These are phyloP conservation scores for Epistrophella euchroma DNA, from an alignment of 2,888 invertebrate species.

Conservation along the genomic window DNA sequence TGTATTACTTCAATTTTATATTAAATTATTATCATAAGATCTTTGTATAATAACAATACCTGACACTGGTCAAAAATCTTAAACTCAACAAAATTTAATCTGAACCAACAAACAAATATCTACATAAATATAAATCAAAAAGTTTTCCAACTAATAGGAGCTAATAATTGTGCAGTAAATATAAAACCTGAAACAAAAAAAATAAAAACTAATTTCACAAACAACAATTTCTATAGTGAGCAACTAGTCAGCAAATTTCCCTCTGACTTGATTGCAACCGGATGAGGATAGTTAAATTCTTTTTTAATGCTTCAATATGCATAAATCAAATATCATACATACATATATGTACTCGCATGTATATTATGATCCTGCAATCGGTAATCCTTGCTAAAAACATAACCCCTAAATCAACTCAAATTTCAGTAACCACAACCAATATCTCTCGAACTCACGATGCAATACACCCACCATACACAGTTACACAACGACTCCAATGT, in stretches of 20 bases:
- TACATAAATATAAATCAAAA: background rate
- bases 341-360: background rate
- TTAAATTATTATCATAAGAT: too few species aligned
- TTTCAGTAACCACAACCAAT: constrained; percentile 25
- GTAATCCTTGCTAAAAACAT: constrained; percentile 69
- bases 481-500: constrained; percentile 11
- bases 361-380: constrained; percentile 26
- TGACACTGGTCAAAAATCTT: too few species aligned
- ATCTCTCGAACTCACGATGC: constrained; percentile 8
- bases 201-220: background rate
- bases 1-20: too few species aligned
- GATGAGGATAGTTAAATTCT: constrained; percentile 62
- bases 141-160: background rate
- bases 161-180: background rate
- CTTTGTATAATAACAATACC: too few species aligned
- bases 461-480: background rate
- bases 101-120: background rate
- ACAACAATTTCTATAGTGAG: constrained; percentile 23
- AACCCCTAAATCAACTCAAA: constrained; percentile 45
- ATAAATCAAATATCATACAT: constrained; percentile 61
- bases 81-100: background rate
- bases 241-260: constrained; percentile 52
- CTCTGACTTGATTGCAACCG: constrained; percentile 21
- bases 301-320: constrained; percentile 47
- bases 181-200: background rate